A percentile compares a stretch with the other conserved stretches of the same genome.
Evolutionary conservation across 2,113 vertebrate genomes (phyloP).

Genomic region (Brachyhypopomus occidentalis): DNA sequence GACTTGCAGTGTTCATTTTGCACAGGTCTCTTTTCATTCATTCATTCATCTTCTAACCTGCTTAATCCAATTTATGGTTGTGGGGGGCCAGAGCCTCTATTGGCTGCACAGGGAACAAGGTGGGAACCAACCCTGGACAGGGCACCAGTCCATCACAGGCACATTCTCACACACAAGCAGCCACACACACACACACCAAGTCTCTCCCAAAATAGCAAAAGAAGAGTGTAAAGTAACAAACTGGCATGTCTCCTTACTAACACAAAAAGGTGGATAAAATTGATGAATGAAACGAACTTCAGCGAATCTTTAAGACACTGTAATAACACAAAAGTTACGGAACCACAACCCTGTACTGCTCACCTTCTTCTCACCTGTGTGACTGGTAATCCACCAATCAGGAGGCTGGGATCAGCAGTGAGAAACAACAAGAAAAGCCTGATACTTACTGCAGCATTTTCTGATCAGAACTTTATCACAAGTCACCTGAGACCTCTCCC

Average conservation of each 20-base stretch:
- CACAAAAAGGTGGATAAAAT: neutral
- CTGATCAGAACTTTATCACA: neutral
- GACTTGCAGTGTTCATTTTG: conserved; percentile 17
- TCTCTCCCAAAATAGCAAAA: too few species aligned
- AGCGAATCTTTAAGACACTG: neutral
- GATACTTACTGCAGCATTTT: neutral
- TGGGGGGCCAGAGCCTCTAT: too few species aligned
- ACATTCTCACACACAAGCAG: too few species aligned
- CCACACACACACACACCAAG: too few species aligned
- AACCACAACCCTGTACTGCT: neutral
- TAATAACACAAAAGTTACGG: neutral
- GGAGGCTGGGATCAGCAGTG: too few species aligned
- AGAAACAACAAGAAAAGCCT: too few species aligned
- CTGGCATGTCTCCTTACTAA: neutral
- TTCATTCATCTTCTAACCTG: too few species aligned
- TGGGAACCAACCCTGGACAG: too few species aligned
- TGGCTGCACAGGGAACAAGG: too few species aligned
- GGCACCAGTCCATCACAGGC: too few species aligned
- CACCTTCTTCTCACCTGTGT: neutral
- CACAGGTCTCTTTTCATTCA: neutral
- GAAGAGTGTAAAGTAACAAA: too few species aligned
- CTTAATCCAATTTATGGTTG: too few species aligned
- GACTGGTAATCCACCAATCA: neutral
- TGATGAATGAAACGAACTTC: neutral
- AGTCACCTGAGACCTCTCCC: neutral